Conservation (phyloP, 1,140 invertebrate genomes). For the roundworm (Caenorhabditis elegans) region WBcel235 BX284605.5:12762501-12763000, state of each 20-base stretch:
- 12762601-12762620: constrained; percentile 88
- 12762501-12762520: constrained; percentile 93
- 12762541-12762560: constrained; percentile 92
- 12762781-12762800: constrained; percentile 86
- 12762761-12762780: constrained; percentile 75
- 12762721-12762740: constrained; percentile 74
- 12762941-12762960: neutral
- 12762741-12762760: constrained; percentile 80
- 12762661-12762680: constrained; percentile 90
- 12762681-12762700: constrained; percentile 78
- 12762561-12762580: constrained; percentile 94
- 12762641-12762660: constrained; percentile 91
- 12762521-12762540: constrained; percentile 78
- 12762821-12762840: constrained; percentile 89
- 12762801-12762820: constrained; percentile 90
- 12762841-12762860: constrained; percentile 84
- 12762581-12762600: constrained; percentile 80
- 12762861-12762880: constrained; percentile 84
- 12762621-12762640: constrained; percentile 92
- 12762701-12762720: constrained; percentile 74
- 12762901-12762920: constrained; percentile 91
- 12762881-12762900: constrained; percentile 87
- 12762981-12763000: constrained; percentile 88
- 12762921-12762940: neutral
- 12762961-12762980: constrained; percentile 96